phyloP scores from a whole-genome alignment of 2,888 invertebrate species.

The Ganaspis brasiliensis region DNA sequence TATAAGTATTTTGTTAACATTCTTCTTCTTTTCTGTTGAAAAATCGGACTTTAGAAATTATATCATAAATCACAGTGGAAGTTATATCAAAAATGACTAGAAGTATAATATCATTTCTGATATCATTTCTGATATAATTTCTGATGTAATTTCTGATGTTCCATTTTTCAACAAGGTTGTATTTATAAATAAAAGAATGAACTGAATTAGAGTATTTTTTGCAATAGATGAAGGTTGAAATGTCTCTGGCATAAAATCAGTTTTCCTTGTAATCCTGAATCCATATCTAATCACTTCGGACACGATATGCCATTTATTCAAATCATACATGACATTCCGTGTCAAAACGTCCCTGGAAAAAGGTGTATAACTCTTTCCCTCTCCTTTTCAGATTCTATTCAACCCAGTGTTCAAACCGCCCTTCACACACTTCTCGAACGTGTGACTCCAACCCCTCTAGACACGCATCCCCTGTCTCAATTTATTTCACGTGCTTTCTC shows the following conservation, averaged over 20 bases:
- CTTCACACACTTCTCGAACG: slow-evolving; percentile 11
- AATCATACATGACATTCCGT: slow-evolving; percentile 67
- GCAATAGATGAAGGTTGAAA: background rate
- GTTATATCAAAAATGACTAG: no score
- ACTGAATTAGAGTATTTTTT: background rate
- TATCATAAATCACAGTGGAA: no score
- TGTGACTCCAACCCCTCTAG: slow-evolving; percentile 19
- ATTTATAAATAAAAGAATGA: background rate
- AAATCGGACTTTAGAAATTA: no score
- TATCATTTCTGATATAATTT: no score
- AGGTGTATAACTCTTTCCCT: slow-evolving; percentile 34
- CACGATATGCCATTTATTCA: slow-evolving; percentile 70
- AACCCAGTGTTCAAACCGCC: slow-evolving; percentile 23
- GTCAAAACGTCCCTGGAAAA: slow-evolving; percentile 60
- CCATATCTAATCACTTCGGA: slow-evolving; percentile 40
- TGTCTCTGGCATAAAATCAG: slow-evolving; percentile 3
- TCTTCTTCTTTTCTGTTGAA: no score
- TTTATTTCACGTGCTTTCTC: slow-evolving; percentile 27
- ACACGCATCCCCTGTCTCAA: slow-evolving; percentile 32
- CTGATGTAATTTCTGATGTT: no score
- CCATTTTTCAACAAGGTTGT: no score
- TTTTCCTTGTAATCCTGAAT: background rate
- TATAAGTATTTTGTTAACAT: no score
- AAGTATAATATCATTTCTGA: no score
- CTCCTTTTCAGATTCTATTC: slow-evolving; percentile 22